Conservation (phyloP, 1,140 invertebrate genomes). For the Sycophaga agraensis region DNA sequence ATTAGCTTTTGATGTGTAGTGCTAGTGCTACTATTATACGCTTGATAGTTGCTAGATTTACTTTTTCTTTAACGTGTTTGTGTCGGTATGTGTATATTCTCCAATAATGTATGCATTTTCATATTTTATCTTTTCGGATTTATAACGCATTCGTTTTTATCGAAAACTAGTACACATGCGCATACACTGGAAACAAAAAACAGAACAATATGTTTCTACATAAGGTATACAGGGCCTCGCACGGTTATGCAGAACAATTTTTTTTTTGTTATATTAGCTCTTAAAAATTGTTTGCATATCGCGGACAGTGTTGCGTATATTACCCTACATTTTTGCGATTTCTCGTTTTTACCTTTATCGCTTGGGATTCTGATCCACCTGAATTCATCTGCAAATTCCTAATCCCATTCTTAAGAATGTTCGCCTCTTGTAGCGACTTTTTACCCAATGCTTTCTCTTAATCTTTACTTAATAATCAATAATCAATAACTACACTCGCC, state of each 20-base stretch:
- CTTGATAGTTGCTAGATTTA: slow-evolving; percentile 50
- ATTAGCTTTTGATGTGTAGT: slow-evolving; percentile 53
- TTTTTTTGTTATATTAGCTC: slow-evolving; percentile 22
- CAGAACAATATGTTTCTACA: slow-evolving; percentile 23
- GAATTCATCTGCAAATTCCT: neutral
- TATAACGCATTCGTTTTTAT: slow-evolving; percentile 1
- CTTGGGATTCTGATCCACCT: slow-evolving; percentile 8
- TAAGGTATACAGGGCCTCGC: slow-evolving; percentile 26
- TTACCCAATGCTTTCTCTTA: slow-evolving; percentile 26
- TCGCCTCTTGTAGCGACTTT: slow-evolving; percentile 1
- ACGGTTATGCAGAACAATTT: slow-evolving; percentile 30
- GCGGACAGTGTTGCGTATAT: neutral
- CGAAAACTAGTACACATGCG: slow-evolving; percentile 26
- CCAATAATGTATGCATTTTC: slow-evolving; percentile 26
- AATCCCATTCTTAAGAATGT: slow-evolving; percentile 12
- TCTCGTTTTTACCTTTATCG: neutral
- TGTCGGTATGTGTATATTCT: slow-evolving; percentile 22
- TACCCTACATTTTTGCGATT: neutral
- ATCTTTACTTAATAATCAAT: slow-evolving; percentile 29
- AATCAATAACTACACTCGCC: slow-evolving; percentile 28
- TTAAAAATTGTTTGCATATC: slow-evolving; percentile 7
- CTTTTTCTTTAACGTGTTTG: slow-evolving; percentile 32
- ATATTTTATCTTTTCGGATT: neutral
- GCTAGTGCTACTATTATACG: slow-evolving; percentile 49
- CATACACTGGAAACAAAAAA: slow-evolving; percentile 23